Conservation (phyloP, 2,797 vertebrate species). For the Anomalospiza imberbis region DNA sequence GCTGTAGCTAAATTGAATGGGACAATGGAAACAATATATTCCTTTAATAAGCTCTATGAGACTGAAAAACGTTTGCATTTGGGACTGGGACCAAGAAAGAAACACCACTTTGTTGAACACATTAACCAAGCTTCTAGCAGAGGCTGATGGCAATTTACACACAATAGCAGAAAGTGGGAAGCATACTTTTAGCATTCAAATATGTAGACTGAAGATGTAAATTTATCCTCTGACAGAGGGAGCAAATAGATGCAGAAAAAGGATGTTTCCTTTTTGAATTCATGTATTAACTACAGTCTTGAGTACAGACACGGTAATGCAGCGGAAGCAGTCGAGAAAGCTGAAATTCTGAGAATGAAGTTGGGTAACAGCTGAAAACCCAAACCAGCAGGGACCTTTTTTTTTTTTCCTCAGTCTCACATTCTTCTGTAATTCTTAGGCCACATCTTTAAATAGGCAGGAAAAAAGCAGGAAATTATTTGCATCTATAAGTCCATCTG, state of each 20-base stretch:
- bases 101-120: background rate
- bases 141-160: background rate
- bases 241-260: background rate
- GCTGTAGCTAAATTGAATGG: background rate
- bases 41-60: background rate
- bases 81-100: background rate
- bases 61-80: background rate
- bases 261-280: background rate
- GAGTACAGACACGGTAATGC: background rate
- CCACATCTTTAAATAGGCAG: background rate
- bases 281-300: background rate
- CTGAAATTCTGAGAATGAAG: background rate
- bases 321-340: background rate
- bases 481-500: background rate
- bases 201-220: background rate
- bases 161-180: background rate
- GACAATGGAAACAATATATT: conserved; percentile 10
- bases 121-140: background rate
- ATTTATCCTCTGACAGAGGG: background rate
- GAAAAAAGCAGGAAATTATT: background rate
- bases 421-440: background rate
- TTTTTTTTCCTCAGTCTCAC: background rate
- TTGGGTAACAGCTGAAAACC: background rate
- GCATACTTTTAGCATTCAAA: background rate
- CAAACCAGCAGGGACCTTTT: background rate